phyloP scores from a whole-genome alignment of 1,140 invertebrate genomes.

The Papilio glaucus region DNA sequence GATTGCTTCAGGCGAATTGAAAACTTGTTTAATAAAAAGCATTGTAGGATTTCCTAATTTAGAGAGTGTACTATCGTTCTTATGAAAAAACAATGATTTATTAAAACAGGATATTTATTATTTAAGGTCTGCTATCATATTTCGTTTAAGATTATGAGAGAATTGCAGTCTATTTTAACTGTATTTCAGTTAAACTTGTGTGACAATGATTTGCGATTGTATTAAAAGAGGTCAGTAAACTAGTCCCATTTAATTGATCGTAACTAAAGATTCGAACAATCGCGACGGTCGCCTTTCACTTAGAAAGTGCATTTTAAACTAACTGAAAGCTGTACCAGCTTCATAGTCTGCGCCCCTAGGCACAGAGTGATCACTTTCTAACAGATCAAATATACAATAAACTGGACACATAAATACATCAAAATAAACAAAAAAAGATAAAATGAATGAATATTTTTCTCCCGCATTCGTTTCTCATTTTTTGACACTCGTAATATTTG shows the following conservation, averaged over 20 bases:
- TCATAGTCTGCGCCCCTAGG: not conserved
- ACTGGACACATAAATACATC: not conserved
- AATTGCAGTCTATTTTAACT: too few relatives aligned
- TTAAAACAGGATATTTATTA: too few relatives aligned
- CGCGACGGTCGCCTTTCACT: slow-evolving; percentile 43
- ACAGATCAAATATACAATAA: not conserved
- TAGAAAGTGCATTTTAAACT: slow-evolving; percentile 43
- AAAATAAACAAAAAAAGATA: not conserved
- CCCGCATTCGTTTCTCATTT: too few relatives aligned
- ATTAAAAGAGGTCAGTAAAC: not conserved
- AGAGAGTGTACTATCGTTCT: too few relatives aligned
- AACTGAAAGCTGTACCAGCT: slow-evolving; percentile 5
- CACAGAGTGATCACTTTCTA: slow-evolving; percentile 15
- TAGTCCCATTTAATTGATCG: slow-evolving; percentile 6
- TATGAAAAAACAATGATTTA: too few relatives aligned
- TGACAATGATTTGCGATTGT: not conserved
- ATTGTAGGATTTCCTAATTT: too few relatives aligned
- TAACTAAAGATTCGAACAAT: slow-evolving; percentile 25
- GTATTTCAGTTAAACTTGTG: too few relatives aligned
- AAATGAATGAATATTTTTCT: not conserved
- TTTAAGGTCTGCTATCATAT: too few relatives aligned
- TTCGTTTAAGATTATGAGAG: too few relatives aligned
- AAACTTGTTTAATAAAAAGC: too few relatives aligned
- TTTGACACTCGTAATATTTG: too few relatives aligned
- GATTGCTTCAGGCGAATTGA: too few relatives aligned